phyloP scores from a whole-genome alignment of 2,797 vertebrate species.

The Luscinia luscinia region DNA sequence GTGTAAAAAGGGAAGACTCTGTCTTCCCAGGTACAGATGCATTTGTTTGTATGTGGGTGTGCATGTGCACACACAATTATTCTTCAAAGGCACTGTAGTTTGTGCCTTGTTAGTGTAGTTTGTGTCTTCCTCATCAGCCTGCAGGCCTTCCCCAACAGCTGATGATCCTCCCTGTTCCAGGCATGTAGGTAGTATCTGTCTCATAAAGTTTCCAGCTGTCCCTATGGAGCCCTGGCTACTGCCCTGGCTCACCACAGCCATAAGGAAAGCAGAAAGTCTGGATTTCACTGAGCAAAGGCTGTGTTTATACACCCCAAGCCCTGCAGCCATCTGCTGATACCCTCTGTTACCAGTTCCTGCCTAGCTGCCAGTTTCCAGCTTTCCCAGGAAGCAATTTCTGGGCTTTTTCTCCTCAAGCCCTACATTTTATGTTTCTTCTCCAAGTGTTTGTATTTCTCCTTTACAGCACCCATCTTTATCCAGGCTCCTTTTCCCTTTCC shows the following conservation, averaged over 20 bases:
- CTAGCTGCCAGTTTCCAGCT: background rate
- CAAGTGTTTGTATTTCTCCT: background rate
- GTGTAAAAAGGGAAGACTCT: background rate
- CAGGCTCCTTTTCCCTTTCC: background rate
- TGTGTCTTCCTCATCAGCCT: background rate
- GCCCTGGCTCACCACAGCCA: background rate
- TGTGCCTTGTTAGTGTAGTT: background rate
- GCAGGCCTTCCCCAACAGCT: background rate
- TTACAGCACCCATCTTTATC: background rate
- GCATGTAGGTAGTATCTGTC: background rate
- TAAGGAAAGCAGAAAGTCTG: fast-evolving
- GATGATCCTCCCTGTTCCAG: background rate
- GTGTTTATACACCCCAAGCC: background rate
- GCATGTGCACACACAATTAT: fast-evolving
- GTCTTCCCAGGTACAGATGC: background rate
- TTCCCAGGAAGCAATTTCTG: background rate
- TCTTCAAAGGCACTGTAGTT: background rate
- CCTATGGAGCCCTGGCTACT: fast-evolving
- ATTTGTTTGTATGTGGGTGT: background rate
- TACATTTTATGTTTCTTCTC: background rate
- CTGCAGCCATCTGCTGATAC: background rate
- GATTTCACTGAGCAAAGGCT: background rate
- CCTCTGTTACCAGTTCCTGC: background rate
- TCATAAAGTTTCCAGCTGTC: background rate
- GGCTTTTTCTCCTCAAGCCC: background rate